Evolutionary conservation across 2,888 invertebrate genomes (phyloP).

Genomic region (Polyommatus icarus): DNA sequence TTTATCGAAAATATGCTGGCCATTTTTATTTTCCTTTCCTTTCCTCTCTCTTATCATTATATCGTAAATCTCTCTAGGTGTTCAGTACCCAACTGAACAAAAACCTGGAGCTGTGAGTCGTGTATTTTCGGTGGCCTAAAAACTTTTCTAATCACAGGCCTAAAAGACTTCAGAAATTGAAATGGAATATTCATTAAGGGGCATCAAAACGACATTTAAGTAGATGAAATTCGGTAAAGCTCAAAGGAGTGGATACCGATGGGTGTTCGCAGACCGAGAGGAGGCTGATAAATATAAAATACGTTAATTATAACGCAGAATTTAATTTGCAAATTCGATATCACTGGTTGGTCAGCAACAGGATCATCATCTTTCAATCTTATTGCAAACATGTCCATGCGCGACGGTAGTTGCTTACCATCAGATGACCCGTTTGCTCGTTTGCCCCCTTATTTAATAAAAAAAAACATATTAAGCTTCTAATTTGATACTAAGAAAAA

Average conservation of each 20-base stretch:
- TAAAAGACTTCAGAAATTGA: constrained; percentile 37
- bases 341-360: background rate
- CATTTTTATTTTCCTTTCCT: background rate
- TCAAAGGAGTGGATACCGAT: constrained; percentile 37
- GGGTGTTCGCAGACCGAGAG: constrained; percentile 35
- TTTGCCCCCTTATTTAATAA: no score
- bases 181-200: constrained; percentile 39
- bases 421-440: no score
- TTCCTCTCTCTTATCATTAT: background rate
- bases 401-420: no score
- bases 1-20: background rate
- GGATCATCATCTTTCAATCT: background rate
- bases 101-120: background rate
- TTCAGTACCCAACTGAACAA: background rate
- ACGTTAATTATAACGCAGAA: constrained; percentile 34
- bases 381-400: background rate
- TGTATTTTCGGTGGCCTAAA: background rate
- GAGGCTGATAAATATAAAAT: constrained; percentile 38
- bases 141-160: constrained; percentile 27
- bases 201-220: constrained; percentile 37
- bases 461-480: background rate
- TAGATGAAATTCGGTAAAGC: constrained; percentile 39
- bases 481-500: background rate
- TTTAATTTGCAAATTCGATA: constrained; percentile 23
- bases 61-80: background rate